These are phyloP conservation scores for Daphoenositta chrysoptera DNA, from an alignment of 2,113 vertebrate species.

Conservation along the genomic window DNA sequence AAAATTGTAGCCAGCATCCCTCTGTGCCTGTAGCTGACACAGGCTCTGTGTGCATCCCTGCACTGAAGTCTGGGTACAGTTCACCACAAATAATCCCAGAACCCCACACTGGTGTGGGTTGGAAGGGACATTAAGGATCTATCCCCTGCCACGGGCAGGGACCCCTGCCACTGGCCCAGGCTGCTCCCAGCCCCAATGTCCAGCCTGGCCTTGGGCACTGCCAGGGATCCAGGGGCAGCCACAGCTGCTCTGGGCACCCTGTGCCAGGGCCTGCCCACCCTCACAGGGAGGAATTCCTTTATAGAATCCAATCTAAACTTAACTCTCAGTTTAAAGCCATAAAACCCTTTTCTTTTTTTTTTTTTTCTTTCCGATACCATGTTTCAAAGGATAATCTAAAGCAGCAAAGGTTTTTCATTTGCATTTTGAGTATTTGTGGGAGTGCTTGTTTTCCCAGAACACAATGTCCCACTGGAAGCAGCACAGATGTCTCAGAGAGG, in stretches of 20 bases:
- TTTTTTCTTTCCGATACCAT: neutral
- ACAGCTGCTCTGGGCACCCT: neutral
- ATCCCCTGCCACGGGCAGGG: neutral
- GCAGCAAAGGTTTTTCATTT: neutral
- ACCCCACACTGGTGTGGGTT: neutral
- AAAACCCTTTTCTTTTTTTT: fast-evolving
- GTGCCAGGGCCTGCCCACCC: neutral
- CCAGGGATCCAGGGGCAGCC: neutral
- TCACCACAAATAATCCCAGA: neutral
- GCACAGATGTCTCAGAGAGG: neutral
- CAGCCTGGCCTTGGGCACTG: neutral
- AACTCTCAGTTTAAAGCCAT: neutral
- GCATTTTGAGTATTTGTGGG: neutral
- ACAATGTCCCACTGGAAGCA: neutral
- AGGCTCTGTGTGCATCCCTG: neutral
- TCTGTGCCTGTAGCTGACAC: neutral
- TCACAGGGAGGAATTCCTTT: fast-evolving
- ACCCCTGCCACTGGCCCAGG: neutral
- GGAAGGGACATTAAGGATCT: neutral
- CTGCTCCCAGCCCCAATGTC: neutral
- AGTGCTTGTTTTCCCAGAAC: neutral
- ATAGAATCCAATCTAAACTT: neutral
- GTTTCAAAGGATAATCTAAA: neutral
- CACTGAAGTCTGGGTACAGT: fast-evolving
- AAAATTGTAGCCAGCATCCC: neutral